A percentile compares a stretch with the other conserved stretches of the same genome.
phyloP scores from a whole-genome alignment of 2,113 vertebrate genomes.

The Thamnophis sirtalis region DNA sequence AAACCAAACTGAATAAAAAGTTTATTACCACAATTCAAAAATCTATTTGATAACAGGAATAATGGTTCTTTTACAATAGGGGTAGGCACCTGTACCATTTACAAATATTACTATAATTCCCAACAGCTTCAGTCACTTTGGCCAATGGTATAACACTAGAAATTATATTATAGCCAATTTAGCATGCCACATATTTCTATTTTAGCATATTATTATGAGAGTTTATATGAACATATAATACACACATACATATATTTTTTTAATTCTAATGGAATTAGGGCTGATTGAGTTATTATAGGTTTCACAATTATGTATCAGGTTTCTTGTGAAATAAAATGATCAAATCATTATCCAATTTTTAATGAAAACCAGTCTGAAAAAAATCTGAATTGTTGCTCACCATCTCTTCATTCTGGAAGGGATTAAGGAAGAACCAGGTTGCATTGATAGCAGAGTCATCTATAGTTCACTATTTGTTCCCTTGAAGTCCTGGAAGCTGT shows the following conservation, averaged over 20 bases:
- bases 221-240: neutral
- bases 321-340: neutral
- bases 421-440: neutral
- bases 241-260: neutral
- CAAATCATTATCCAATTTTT: neutral
- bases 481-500: neutral
- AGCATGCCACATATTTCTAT: neutral
- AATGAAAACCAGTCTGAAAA: neutral
- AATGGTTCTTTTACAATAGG: neutral
- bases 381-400: neutral
- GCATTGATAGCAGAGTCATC: neutral
- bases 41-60: neutral
- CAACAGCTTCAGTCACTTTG: neutral
- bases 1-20: neutral
- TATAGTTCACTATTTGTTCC: neutral
- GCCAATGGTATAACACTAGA: neutral
- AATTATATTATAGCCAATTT: neutral
- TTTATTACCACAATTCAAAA: neutral
- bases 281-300: neutral
- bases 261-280: neutral
- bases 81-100: neutral
- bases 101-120: neutral
- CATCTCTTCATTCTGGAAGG: neutral
- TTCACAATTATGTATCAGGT: neutral
- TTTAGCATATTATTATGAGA: neutral